These are phyloP conservation scores for Leucophenga maculata DNA, from an alignment of 2,888 invertebrate genomes.

Conservation along the genomic window DNA sequence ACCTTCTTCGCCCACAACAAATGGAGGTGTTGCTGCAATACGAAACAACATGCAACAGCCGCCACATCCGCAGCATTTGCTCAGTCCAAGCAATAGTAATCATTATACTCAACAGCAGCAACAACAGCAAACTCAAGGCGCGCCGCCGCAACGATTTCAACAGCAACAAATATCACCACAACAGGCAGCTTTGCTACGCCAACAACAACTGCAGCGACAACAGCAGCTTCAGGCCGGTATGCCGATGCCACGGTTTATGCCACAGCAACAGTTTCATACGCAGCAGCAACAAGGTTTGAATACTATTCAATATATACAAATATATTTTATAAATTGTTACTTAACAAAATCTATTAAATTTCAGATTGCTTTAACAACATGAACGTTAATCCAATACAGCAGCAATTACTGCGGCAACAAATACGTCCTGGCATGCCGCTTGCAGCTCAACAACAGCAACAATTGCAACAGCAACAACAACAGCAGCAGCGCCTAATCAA, in stretches of 20 bases:
- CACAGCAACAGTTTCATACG: slow-evolving; percentile 48
- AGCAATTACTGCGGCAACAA: slow-evolving; percentile 59
- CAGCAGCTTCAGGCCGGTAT: slow-evolving; percentile 46
- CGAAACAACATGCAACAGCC: slow-evolving; percentile 53
- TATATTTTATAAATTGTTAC: background rate
- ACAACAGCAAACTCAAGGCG: slow-evolving; percentile 55
- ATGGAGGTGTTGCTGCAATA: slow-evolving; percentile 48
- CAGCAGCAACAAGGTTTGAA: slow-evolving; percentile 43
- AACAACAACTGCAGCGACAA: slow-evolving; percentile 38
- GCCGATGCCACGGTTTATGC: slow-evolving; percentile 52
- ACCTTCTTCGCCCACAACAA: slow-evolving; percentile 64
- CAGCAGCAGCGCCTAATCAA: slow-evolving; percentile 51
- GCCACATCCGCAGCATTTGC: slow-evolving; percentile 39
- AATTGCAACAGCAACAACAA: slow-evolving; percentile 48
- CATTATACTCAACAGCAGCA: slow-evolving; percentile 52
- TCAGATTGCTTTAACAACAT: slow-evolving; percentile 54
- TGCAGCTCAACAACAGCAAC: slow-evolving; percentile 51
- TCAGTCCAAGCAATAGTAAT: slow-evolving; percentile 45
- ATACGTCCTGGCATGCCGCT: slow-evolving; percentile 48
- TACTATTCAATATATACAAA: background rate
- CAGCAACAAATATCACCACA: slow-evolving; percentile 60
- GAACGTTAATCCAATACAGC: slow-evolving; percentile 42
- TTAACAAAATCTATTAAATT: background rate
- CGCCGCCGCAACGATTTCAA: slow-evolving; percentile 39
- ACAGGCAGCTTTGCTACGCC: slow-evolving; percentile 46